These are phyloP conservation scores for Paguma larvata DNA, from an alignment of 2,797 vertebrate genomes.

Conservation along the genomic window DNA sequence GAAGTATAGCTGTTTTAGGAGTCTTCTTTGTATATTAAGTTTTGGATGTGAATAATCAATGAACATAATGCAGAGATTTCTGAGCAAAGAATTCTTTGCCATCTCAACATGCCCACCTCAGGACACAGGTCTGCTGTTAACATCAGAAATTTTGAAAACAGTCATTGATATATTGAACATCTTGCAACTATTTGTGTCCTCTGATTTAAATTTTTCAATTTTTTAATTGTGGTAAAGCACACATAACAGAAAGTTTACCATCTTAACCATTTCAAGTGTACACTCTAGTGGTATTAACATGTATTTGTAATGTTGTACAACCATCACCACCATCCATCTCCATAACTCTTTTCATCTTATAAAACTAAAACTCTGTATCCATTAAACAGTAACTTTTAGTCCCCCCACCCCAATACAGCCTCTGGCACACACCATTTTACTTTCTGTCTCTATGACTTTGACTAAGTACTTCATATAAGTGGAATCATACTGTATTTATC, in stretches of 20 bases:
- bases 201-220: not conserved
- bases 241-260: not conserved
- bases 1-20: not conserved
- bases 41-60: not conserved
- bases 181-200: not conserved
- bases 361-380: not conserved
- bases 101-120: not conserved
- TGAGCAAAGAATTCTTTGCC: slow-evolving; percentile 31
- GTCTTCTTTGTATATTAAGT: not conserved
- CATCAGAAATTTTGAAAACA: slow-evolving; percentile 25
- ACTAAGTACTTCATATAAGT: not conserved
- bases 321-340: not conserved
- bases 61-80: not conserved
- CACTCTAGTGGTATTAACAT: not conserved
- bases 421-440: not conserved
- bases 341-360: not conserved
- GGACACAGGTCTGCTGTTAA: not conserved
- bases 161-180: too few relatives aligned
- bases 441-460: not conserved
- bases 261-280: not conserved
- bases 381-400: not conserved
- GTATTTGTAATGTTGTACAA: not conserved
- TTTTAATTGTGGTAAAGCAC: not conserved
- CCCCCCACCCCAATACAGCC: not conserved
- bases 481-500: not conserved